Conservation (phyloP, 92 coral and sea anemone species). For the Desmophyllum pertusum region DNA sequence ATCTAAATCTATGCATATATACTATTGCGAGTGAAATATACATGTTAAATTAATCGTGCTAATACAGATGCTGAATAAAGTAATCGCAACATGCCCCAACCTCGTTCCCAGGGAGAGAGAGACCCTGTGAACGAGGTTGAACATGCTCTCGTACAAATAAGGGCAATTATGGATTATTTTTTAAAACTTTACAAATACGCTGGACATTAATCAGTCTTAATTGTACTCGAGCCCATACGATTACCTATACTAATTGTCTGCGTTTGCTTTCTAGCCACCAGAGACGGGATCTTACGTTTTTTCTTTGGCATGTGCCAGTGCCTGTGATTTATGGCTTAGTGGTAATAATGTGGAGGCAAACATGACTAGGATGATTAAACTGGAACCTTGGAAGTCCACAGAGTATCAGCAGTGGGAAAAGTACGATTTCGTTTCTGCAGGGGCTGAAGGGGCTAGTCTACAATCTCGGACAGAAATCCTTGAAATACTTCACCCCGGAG, state of each 20-base stretch:
- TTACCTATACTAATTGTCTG: not conserved
- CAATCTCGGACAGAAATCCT: too few relatives aligned
- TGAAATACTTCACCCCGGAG: too few relatives aligned
- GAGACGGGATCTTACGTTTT: conserved; percentile 18
- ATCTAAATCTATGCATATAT: too few relatives aligned
- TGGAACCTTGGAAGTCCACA: conserved; percentile 35
- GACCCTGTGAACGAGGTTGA: too few relatives aligned
- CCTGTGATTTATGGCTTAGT: conserved; percentile 57
- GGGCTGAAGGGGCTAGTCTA: too few relatives aligned
- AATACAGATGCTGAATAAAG: too few relatives aligned
- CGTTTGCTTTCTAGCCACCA: conserved; percentile 12
- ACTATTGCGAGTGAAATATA: too few relatives aligned
- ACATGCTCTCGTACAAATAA: too few relatives aligned
- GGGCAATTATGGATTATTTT: not conserved
- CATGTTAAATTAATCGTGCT: too few relatives aligned
- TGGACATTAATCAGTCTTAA: too few relatives aligned
- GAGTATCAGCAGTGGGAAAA: conserved; percentile 34
- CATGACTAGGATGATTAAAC: conserved; percentile 31
- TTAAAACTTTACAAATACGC: not conserved
- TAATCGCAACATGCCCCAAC: too few relatives aligned
- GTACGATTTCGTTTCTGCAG: not conserved
- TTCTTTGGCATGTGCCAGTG: conserved; percentile 14
- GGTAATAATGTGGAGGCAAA: conserved; percentile 38
- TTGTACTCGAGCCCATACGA: not conserved
- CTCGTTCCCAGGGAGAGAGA: too few relatives aligned